phyloP scores from a whole-genome alignment of 2,113 vertebrate species.

The Monopterus albus region DNA sequence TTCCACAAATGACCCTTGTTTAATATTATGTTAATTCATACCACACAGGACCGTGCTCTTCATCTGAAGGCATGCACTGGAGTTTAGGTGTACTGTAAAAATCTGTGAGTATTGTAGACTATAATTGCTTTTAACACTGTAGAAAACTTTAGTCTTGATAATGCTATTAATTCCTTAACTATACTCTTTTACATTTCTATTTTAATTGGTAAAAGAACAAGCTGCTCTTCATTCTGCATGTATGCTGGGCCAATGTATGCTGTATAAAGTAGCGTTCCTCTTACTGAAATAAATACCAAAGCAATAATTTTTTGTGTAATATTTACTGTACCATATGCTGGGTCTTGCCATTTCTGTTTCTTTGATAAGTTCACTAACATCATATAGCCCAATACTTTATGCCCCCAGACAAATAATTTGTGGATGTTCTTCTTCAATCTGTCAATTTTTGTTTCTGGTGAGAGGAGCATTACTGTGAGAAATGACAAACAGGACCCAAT shows the following conservation, averaged over 20 bases:
- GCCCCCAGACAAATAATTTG: conserved; percentile 17
- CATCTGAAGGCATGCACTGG: not conserved
- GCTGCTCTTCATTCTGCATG: not conserved
- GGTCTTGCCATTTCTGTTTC: not conserved
- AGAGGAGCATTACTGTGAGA: conserved; percentile 20
- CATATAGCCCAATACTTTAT: not conserved
- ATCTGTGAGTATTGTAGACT: too few relatives aligned
- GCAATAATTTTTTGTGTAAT: conserved; percentile 9
- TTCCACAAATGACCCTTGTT: not conserved
- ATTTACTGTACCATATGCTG: conserved; percentile 24
- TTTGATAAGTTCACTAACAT: conserved; percentile 21
- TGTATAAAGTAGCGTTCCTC: not conserved
- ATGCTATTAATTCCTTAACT: not conserved
- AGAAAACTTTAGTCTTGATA: not conserved
- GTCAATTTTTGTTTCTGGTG: conserved; percentile 9
- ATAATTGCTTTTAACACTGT: too few relatives aligned
- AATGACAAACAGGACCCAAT: conserved; percentile 6
- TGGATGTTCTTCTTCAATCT: conserved; percentile 16
- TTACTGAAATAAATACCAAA: conserved; percentile 15
- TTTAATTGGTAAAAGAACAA: not conserved
- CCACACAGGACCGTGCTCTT: not conserved
- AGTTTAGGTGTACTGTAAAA: not conserved
- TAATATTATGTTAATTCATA: not conserved
- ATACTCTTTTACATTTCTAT: not conserved
- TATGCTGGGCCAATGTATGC: not conserved